Conservation (phyloP, 2,888 invertebrate genomes). For the Eledona agricola region DNA sequence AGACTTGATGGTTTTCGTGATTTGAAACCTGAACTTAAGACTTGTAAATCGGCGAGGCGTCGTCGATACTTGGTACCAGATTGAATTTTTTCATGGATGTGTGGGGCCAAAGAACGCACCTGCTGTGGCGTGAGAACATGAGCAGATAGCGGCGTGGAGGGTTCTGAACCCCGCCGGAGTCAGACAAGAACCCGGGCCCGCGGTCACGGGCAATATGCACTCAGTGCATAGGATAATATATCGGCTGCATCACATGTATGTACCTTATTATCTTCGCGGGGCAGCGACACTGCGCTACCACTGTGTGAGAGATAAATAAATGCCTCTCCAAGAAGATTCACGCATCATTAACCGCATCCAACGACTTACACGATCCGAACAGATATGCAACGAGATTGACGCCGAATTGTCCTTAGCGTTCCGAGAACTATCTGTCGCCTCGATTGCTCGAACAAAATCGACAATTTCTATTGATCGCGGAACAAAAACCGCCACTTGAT, state of each 20-base stretch:
- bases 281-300: slow-evolving; percentile 25
- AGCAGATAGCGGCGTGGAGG: slow-evolving; percentile 13
- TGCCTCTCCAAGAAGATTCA: slow-evolving; percentile 21
- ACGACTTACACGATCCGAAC: slow-evolving; percentile 13
- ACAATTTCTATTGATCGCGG: too few relatives aligned
- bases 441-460: too few relatives aligned
- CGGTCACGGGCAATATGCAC: slow-evolving; percentile 24
- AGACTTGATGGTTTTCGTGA: too few relatives aligned
- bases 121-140: slow-evolving; percentile 44
- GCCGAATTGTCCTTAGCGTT: too few relatives aligned
- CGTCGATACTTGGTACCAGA: slow-evolving; percentile 11
- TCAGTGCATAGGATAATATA: slow-evolving; percentile 22
- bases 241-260: slow-evolving; percentile 30
- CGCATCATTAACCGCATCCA: slow-evolving; percentile 25
- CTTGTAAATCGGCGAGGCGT: slow-evolving; percentile 13
- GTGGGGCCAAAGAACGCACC: slow-evolving; percentile 42
- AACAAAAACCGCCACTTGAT: too few relatives aligned
- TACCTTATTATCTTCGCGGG: slow-evolving; percentile 27
- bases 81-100: slow-evolving; percentile 36
- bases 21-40: too few relatives aligned
- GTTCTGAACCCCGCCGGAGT: slow-evolving; percentile 23
- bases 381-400: slow-evolving; percentile 20
- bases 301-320: slow-evolving; percentile 26
- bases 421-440: too few relatives aligned
- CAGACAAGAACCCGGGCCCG: slow-evolving; percentile 30